Percentiles rank a stretch among this genome's conserved stretches.
These are phyloP conservation scores for Coccyzus lansbergi DNA, from an alignment of 2,797 vertebrate genomes.

Conservation along the genomic window DNA sequence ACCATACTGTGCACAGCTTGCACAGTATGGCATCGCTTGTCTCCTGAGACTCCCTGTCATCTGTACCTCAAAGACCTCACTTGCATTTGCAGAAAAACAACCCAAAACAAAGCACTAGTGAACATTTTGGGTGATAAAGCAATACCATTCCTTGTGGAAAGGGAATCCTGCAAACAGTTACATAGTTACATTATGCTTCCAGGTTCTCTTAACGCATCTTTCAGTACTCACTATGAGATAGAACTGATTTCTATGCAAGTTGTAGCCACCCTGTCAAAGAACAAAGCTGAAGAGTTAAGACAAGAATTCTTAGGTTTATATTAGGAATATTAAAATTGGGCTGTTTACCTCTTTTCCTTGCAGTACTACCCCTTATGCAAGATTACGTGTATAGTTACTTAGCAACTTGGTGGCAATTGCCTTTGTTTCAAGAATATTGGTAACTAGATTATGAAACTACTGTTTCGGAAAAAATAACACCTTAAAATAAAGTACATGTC, in stretches of 20 bases:
- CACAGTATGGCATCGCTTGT: rapidly evolving
- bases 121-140: neutral
- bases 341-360: neutral
- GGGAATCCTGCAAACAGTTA: neutral
- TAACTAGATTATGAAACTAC: conserved; percentile 31
- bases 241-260: neutral
- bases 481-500: conserved; percentile 33
- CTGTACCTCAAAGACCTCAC: neutral
- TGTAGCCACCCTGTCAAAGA: neutral
- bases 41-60: neutral
- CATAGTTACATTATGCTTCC: neutral
- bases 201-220: neutral
- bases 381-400: neutral
- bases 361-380: neutral
- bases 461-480: conserved; percentile 38
- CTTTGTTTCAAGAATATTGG: conserved; percentile 36
- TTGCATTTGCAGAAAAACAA: neutral
- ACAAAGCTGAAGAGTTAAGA: neutral
- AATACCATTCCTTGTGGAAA: neutral
- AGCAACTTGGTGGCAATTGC: neutral
- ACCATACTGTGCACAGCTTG: neutral
- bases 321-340: neutral
- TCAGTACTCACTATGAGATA: neutral
- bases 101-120: neutral
- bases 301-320: neutral